These are phyloP conservation scores for Ectobius pallidus DNA, from an alignment of 2,888 invertebrate genomes.

Conservation along the genomic window DNA sequence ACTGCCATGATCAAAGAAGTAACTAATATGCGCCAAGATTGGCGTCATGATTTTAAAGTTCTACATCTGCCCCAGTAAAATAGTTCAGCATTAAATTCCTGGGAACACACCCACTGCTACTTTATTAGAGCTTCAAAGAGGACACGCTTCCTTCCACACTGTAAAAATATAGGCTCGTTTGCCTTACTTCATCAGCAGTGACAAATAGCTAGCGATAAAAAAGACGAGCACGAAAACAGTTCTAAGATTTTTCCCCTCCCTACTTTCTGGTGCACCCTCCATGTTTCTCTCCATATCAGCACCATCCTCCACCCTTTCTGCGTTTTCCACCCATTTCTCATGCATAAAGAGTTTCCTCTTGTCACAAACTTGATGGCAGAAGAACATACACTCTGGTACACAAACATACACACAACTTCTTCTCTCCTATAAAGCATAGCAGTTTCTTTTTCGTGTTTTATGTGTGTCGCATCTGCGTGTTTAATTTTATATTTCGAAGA, in stretches of 20 bases:
- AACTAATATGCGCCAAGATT: too few species aligned
- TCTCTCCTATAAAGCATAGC: background rate
- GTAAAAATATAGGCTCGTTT: background rate
- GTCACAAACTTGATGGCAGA: background rate
- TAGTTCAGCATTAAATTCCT: too few species aligned
- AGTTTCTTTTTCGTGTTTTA: too few species aligned
- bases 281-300: background rate
- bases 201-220: background rate
- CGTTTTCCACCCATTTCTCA: background rate
- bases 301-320: background rate
- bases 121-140: too few species aligned
- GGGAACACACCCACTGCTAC: too few species aligned
- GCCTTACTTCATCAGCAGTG: background rate
- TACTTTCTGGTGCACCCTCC: background rate
- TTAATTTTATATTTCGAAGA: background rate
- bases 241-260: background rate
- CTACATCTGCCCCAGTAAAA: too few species aligned
- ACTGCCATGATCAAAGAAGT: too few species aligned
- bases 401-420: background rate
- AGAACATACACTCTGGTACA: background rate
- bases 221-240: background rate
- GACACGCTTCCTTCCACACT: background rate
- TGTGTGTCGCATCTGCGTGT: too few species aligned
- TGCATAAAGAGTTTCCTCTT: background rate
- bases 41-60: too few species aligned